Percentiles rank a stretch among this genome's conserved stretches.
Evolutionary conservation across 2,113 vertebrate genomes (phyloP).

Genomic region (Dipodomys stephensi): DNA sequence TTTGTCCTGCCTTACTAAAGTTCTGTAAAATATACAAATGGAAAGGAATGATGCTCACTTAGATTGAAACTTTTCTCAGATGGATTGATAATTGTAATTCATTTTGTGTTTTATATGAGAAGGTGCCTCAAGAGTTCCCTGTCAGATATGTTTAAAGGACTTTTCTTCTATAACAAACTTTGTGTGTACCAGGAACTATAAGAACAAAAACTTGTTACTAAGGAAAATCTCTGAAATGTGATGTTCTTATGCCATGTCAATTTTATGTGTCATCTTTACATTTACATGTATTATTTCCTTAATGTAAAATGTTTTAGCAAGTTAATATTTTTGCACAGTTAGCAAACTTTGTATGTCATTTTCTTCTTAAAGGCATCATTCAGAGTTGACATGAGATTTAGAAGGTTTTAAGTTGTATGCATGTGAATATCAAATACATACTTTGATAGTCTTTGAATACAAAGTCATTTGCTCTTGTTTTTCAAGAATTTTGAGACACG

Average conservation of each 20-base stretch:
- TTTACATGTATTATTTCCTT: slow-evolving; percentile 82
- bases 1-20: slow-evolving; percentile 84
- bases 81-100: slow-evolving; percentile 77
- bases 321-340: slow-evolving; percentile 87
- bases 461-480: slow-evolving; percentile 75
- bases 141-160: slow-evolving; percentile 82
- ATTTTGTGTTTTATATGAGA: slow-evolving; percentile 79
- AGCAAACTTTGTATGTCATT: slow-evolving; percentile 81
- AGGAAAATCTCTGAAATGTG: slow-evolving; percentile 82
- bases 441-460: slow-evolving; percentile 79
- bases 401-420: slow-evolving; percentile 73
- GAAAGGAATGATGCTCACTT: slow-evolving; percentile 75
- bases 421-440: slow-evolving; percentile 80
- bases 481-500: slow-evolving; percentile 72
- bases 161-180: slow-evolving; percentile 83
- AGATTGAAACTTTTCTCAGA: slow-evolving; percentile 80
- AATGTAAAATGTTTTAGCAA: slow-evolving; percentile 85
- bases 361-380: slow-evolving; percentile 83
- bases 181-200: slow-evolving; percentile 79
- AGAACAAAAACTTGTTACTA: slow-evolving; percentile 79
- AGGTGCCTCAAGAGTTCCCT: slow-evolving; percentile 85
- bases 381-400: slow-evolving; percentile 67
- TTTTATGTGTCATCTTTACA: slow-evolving; percentile 78
- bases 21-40: slow-evolving; percentile 80
- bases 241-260: slow-evolving; percentile 76